A percentile compares a stretch with the other conserved stretches of the same genome.
phyloP scores from a whole-genome alignment of 2,888 invertebrate genomes.

The Itoplectis maculator region DNA sequence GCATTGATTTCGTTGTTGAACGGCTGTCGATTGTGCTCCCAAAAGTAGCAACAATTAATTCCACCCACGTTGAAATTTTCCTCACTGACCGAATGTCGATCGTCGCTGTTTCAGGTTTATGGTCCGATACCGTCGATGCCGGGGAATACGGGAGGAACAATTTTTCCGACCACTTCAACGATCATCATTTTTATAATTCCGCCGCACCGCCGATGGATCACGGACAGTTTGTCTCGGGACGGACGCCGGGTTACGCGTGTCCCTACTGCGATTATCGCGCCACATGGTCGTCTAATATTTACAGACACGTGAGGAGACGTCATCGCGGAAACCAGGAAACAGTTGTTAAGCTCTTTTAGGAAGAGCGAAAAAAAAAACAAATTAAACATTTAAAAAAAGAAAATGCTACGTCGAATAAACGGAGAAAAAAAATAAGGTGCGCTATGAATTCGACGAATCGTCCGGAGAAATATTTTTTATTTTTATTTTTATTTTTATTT shows the following conservation, averaged over 20 bases:
- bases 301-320: constrained; percentile 66
- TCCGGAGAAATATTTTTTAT: neutral
- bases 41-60: neutral
- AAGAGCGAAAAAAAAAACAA: neutral
- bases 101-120: constrained; percentile 54
- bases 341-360: constrained; percentile 47
- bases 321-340: constrained; percentile 60
- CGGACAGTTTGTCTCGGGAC: constrained; percentile 67
- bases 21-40: neutral
- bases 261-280: constrained; percentile 71
- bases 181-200: constrained; percentile 35
- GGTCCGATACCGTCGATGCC: constrained; percentile 24
- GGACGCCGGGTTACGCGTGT: constrained; percentile 71
- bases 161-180: constrained; percentile 30
- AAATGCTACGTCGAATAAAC: neutral
- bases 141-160: constrained; percentile 14
- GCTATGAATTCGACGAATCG: neutral
- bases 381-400: too few species aligned
- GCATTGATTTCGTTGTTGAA: neutral
- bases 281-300: constrained; percentile 66
- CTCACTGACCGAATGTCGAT: constrained; percentile 32
- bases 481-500: neutral
- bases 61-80: neutral
- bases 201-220: constrained; percentile 53
- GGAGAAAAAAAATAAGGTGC: too few species aligned